Conservation (phyloP, 2,113 vertebrate genomes). For the Microtus montanus region DNA sequence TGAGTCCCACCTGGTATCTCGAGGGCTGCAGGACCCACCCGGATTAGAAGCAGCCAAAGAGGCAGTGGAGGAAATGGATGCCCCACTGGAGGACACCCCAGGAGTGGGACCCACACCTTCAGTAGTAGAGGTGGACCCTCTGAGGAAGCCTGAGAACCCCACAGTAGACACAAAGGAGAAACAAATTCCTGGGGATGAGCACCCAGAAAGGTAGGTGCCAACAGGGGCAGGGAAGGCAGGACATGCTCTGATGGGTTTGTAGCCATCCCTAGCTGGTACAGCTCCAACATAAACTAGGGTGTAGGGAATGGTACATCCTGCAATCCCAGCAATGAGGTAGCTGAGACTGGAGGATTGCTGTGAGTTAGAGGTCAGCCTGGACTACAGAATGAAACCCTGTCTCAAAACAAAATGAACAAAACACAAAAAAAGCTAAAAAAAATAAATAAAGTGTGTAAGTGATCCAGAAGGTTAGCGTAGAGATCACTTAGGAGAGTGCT, state of each 20-base stretch:
- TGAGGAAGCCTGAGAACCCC: neutral
- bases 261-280: neutral
- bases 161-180: neutral
- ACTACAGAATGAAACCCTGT: neutral
- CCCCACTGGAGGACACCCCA: neutral
- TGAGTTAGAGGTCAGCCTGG: neutral
- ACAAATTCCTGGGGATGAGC: neutral
- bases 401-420: neutral
- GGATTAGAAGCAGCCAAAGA: conserved; percentile 57
- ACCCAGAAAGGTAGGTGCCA: conserved; percentile 67
- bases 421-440: neutral
- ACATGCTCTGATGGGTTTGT: neutral
- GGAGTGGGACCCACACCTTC: neutral
- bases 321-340: neutral
- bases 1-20: neutral
- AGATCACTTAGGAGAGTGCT: neutral
- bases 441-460: neutral
- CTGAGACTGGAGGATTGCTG: neutral
- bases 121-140: neutral
- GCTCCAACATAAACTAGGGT: neutral
- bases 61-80: neutral
- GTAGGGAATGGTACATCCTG: neutral
- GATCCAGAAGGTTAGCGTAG: neutral
- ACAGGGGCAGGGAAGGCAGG: neutral
- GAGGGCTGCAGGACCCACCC: conserved; percentile 56